Evolutionary conservation across 2,113 vertebrate species (phyloP), one percentile per base, ranked within the genome.

Genomic region (Gobiocypris rarus): DNA sequence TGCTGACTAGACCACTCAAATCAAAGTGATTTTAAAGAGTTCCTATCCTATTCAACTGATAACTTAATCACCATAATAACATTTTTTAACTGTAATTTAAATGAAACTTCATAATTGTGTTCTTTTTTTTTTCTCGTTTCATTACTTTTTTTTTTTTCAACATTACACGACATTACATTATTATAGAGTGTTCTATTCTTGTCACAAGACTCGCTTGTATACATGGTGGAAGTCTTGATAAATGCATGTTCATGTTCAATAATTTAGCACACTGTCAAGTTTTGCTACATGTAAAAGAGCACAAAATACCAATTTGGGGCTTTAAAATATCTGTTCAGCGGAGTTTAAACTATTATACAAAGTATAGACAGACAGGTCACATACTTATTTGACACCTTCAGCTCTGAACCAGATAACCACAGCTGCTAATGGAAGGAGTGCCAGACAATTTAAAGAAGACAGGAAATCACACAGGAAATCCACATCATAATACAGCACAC

Each of bases 391-490:
- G 52, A 76, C 28, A 76, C 48, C 5, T 56, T n/a, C 10, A 54
- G 9, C 10, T 8, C 2, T 38, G 19, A 34, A 56, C 9, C 17
- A 3, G 9, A 56, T 56, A 38, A 77, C 52, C 52, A 41, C 54
- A 75, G 15, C 14, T 9, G 13, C 14, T 26, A 74, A 50, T 13
- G 15, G 24, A 50, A 14, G n/a, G 50, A 8, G 5, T n/a, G 13
- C 9, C 5, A 34, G 41, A 73, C 28, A 75, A 54, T 2, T 4
- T 56, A 19, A 56, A 34, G 13, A 31, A 77, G 52, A 77, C 11
- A 22, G 19, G 52, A 77, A 77, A 14, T 58, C 75, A 77, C 75
- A 77, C 48, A 77, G 52, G 31, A 77, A 58, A 38, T 38, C n/a
- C 48, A 52, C 0, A 9, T 22, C 8, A 34, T 0, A 48, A 4